Base-by-base conservation (phyloP, 1,140 invertebrate species). In the Orussus abietinus region DNA sequence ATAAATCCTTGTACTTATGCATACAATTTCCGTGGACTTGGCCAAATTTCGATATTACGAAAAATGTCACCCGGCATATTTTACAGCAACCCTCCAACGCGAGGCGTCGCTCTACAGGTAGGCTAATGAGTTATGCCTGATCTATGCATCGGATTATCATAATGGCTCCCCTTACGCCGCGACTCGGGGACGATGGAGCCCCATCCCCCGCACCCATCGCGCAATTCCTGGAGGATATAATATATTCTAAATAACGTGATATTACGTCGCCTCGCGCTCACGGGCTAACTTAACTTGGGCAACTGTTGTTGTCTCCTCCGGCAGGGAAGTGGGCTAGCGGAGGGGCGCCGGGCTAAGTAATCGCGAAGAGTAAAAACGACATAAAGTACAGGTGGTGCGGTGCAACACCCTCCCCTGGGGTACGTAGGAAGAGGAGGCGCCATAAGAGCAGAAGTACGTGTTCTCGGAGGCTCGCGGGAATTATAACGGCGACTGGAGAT, bases 71-170 rank as follows among this genome's bases (percentile, higher is more conserved):
- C n/a, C n/a, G n/a, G n/a, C n/a, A n/a, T n/a, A n/a, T n/a, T n/a
- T n/a, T n/a, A n/a, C n/a, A n/a, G n/a, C n/a, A n/a, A n/a, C n/a
- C n/a, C n/a, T n/a, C n/a, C n/a, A n/a, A n/a, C n/a, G n/a, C n/a
- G n/a, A n/a, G n/a, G 34, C 49, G 47, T 66, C 57, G 57, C 15
- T 45, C n/a, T 47, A 47, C 66, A 68, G 65, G 51, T 51, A 57
- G 56, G 54, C 56, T 65, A 64, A 68, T 58, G 62, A 69, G 60
- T 67, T 69, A 71, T 64, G 59, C 55, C 62, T 69, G 70, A 70
- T 69, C 69, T 72, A 67, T 70, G 69, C 66, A 59, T 64, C 58
- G 57, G 59, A 69, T 69, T 69, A 69, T 65, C 66, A 72, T 72
- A 72, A 72, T 72, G 64, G 53, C 53, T 35, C 45, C 62, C 66